These are phyloP conservation scores for Epinephelus cyanopodus DNA, from an alignment of 2,113 vertebrate genomes.

Conservation along the genomic window DNA sequence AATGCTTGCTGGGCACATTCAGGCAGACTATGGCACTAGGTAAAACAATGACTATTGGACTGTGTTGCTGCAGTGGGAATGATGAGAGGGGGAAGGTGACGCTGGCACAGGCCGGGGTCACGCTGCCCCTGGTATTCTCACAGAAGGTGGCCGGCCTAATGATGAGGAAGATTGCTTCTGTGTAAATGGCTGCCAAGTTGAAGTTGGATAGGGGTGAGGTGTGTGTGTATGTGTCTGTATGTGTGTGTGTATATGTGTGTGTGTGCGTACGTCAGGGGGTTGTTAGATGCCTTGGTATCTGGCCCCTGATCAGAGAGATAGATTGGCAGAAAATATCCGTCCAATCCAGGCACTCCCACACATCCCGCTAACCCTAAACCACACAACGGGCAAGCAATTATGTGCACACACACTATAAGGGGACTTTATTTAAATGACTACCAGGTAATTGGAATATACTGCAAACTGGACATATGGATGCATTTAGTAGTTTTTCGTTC, in stretches of 20 bases:
- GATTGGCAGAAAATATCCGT: slow-evolving; percentile 60
- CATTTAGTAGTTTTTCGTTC: background rate
- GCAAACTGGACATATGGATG: background rate
- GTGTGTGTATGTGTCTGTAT: slow-evolving; percentile 11
- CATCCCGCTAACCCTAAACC: background rate
- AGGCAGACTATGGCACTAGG: slow-evolving; percentile 34
- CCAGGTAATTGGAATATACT: background rate
- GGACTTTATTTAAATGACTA: background rate
- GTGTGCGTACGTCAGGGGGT: background rate
- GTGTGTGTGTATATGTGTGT: background rate
- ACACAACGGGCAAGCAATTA: slow-evolving; percentile 10
- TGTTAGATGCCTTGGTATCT: slow-evolving; percentile 51
- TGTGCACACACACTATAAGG: background rate
- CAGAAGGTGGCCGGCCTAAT: slow-evolving; percentile 74
- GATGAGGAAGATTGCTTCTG: slow-evolving; percentile 72
- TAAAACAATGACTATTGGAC: slow-evolving; percentile 57
- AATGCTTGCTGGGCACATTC: slow-evolving; percentile 19
- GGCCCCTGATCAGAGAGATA: slow-evolving; percentile 70
- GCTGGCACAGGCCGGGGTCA: slow-evolving; percentile 66
- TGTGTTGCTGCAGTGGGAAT: slow-evolving; percentile 35
- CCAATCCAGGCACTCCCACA: slow-evolving; percentile 47
- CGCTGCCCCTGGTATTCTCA: slow-evolving; percentile 64
- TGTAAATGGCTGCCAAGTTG: slow-evolving; percentile 70
- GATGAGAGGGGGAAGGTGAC: slow-evolving; percentile 50
- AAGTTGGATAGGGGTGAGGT: slow-evolving; percentile 41